Percentiles rank a stretch among this genome's conserved stretches.
Evolutionary conservation across 2,113 vertebrate species (phyloP).

Genomic region (Urocitellus parryii): DNA sequence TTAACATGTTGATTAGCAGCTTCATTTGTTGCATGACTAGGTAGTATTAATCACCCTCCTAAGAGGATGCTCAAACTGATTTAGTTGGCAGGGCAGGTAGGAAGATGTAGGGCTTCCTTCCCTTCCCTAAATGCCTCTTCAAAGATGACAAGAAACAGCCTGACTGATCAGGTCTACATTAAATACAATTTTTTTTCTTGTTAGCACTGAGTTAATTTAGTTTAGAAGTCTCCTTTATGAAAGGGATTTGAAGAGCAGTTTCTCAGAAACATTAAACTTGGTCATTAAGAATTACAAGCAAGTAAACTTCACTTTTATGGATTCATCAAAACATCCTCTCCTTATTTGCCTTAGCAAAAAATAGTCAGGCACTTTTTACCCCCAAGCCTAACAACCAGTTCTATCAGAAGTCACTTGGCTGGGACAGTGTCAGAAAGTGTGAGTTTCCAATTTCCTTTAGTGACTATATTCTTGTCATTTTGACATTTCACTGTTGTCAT

Average conservation of each 20-base stretch:
- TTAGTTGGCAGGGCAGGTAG: not conserved
- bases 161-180: not conserved
- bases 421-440: not conserved
- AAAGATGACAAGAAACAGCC: not conserved
- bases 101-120: not conserved
- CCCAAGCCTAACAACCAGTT: not conserved
- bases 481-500: not conserved
- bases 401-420: not conserved
- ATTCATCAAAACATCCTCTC: not conserved
- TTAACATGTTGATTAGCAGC: not conserved
- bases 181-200: not conserved
- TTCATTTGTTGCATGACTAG: not conserved
- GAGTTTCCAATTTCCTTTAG: not conserved
- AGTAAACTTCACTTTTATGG: not conserved
- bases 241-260: not conserved
- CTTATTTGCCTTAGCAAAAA: not conserved
- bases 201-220: not conserved
- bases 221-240: not conserved
- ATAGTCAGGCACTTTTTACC: not conserved
- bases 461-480: not conserved
- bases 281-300: not conserved
- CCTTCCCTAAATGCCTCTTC: not conserved
- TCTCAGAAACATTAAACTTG: not conserved
- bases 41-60: not conserved
- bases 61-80: not conserved